A percentile compares a stretch with the other conserved stretches of the same genome.
Evolutionary conservation across 2,888 invertebrate species (phyloP).

Genomic region (Watsonalla cultraria): DNA sequence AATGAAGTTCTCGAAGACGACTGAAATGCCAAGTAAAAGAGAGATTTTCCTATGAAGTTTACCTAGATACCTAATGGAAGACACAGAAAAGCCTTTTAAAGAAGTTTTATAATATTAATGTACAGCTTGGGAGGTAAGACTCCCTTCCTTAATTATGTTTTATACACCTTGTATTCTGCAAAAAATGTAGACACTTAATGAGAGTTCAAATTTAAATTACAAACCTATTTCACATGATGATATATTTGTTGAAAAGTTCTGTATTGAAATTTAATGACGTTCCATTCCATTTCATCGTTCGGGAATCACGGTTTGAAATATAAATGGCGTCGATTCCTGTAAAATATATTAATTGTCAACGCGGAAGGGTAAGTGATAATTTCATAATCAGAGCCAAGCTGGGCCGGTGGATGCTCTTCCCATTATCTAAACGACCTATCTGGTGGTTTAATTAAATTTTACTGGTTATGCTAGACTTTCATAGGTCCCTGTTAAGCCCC

Average conservation of each 20-base stretch:
- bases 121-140: too few species aligned
- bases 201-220: too few species aligned
- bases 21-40: slow-evolving; percentile 15
- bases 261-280: neutral
- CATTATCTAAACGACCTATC: slow-evolving; percentile 60
- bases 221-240: too few species aligned
- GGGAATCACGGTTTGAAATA: neutral
- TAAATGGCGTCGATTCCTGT: slow-evolving; percentile 1
- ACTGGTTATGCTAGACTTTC: slow-evolving; percentile 28
- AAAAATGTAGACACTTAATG: too few species aligned
- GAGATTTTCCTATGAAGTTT: slow-evolving; percentile 23
- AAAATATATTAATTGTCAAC: slow-evolving; percentile 27
- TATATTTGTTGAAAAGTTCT: too few species aligned
- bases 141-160: too few species aligned
- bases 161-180: too few species aligned
- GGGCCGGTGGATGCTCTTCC: slow-evolving; percentile 35
- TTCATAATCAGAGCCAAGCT: slow-evolving; percentile 36
- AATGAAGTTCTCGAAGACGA: slow-evolving; percentile 18
- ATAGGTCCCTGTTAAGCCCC: slow-evolving; percentile 3
- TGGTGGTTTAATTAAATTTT: slow-evolving; percentile 49
- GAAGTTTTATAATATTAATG: neutral
- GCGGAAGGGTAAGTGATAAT: slow-evolving; percentile 40
- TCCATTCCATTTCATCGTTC: neutral
- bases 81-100: slow-evolving; percentile 7
- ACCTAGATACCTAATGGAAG: slow-evolving; percentile 1